Base-by-base conservation (phyloP, 2,888 invertebrate genomes). In the Polydrusus pterygomalis region DNA sequence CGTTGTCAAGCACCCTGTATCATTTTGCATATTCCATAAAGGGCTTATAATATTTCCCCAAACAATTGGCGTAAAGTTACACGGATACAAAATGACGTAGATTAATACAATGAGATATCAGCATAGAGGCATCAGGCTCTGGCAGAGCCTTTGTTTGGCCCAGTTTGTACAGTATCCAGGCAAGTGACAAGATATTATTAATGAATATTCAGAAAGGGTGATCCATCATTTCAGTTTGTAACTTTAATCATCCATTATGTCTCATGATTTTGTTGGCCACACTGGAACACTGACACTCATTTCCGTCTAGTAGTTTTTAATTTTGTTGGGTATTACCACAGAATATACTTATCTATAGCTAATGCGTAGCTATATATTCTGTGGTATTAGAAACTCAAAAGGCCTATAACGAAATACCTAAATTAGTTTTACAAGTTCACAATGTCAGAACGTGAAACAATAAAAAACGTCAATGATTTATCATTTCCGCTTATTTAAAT, bases 131-230 rank as follows among this genome's bases (percentile, higher is more conserved):
- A 60, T 60, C 58, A 17, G 8, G 54, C 40, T 67, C 67, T 17
- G 49, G 17, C 54, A 18, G 17, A 60, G 49, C 43, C 40, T 38
- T 68, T 68, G 51, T 63, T 70, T 70, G 69, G 64, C 73, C 73
- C 70, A 77, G 77, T 74, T 77, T 70, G 64, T 70, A 69, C 40
- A 69, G 70, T 70, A 62, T 70, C 65, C 47, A 38, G n/a, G 51
- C 54, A 13, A 60, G 70, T 51, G 77, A 77, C 77, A 77, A 43
- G 62, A 56, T 56, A 58, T 77, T 77, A 77, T 77, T 77, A 77
- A 77, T 77, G 77, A 77, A 76, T 76, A 76, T 76, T 76, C 76
- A 63, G 64, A 45, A 60, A 34, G 72, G 65, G 54, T 62, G 63
- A 77, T 77, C 71, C 60, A 77, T 77, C 77, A 77, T 77, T 56